phyloP scores from a whole-genome alignment of 2,113 vertebrate genomes.

The Lepisosteus osseus region DNA sequence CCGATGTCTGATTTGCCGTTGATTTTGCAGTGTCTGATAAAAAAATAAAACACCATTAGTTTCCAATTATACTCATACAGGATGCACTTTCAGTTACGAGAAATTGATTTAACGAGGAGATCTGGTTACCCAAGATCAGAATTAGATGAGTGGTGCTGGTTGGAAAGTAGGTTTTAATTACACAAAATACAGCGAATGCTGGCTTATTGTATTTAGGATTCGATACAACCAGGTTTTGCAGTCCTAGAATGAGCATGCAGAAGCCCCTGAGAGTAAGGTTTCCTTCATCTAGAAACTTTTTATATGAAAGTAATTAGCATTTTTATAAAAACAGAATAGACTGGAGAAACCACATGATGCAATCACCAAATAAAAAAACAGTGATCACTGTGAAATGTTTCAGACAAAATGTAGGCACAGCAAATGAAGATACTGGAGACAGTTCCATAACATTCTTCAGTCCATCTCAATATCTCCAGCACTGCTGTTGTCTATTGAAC shows the following conservation, averaged over 20 bases:
- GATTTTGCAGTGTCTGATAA: conserved; percentile 43
- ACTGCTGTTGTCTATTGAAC: too few relatives aligned
- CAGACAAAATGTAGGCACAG: too few relatives aligned
- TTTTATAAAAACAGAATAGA: too few relatives aligned
- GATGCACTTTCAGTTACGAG: conserved; percentile 50
- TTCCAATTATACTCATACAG: conserved; percentile 59
- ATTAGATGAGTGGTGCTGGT: conserved; percentile 28
- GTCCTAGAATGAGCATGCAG: neutral
- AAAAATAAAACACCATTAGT: conserved; percentile 46
- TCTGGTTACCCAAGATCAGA: conserved; percentile 45
- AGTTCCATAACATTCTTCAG: too few relatives aligned
- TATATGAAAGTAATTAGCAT: too few relatives aligned
- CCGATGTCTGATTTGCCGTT: conserved; percentile 13
- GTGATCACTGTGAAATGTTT: too few relatives aligned
- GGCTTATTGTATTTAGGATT: neutral
- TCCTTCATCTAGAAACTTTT: too few relatives aligned
- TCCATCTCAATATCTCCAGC: too few relatives aligned
- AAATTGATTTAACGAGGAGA: conserved; percentile 52
- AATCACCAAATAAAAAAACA: too few relatives aligned
- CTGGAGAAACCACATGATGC: too few relatives aligned
- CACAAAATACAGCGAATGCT: conserved; percentile 2
- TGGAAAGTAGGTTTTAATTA: conserved; percentile 16
- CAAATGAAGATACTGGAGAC: too few relatives aligned
- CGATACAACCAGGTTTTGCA: neutral
- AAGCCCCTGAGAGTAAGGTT: neutral